Evolutionary conservation across 2,888 invertebrate genomes (phyloP), one percentile per base, ranked within the genome.

Genomic region (Gibbula magus): DNA sequence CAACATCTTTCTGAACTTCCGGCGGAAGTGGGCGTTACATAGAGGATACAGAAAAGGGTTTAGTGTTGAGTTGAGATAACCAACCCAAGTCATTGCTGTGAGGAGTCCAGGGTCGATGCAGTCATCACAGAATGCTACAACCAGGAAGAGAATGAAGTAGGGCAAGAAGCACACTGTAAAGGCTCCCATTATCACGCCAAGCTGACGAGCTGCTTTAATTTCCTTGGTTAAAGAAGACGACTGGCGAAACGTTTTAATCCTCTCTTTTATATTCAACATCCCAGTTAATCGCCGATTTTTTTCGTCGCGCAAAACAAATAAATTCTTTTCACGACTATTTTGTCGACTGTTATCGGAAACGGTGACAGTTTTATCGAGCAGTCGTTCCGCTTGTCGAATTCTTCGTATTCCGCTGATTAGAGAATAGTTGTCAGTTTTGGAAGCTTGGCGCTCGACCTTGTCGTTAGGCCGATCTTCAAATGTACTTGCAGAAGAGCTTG

Each of bases 131-230:
- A 93, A 94, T 66, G 94, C 93, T 83, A 94, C 94, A 25, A 94
- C 94, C 77, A 94, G 92, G 87, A 94, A 95, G 7, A 94, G 90
- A 53, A 94, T 93, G 88, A 95, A 94, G 89, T 95, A 95, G n/a
- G 95, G 95, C 35, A 94, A 91, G 93, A 94, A 95, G 87, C 94
- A 95, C 77, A 94, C 88, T 1, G 94, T 93, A 86, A 95, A 95
- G 2, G 94, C 94, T 25, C 94, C 94, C 89, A 94, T 94, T 77
- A 95, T 94, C 18, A 95, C 94, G 0, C 94, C 94, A 7, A 95
- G 91, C 81, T 95, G 95, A 56, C 94, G 91, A 2, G 94, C 94
- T 5, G 94, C 94, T 85, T 95, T 94, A 70, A 92, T 92, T 80
- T 92, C 92, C 74, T 90, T 91, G 39, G 88, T 88, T 75, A 92